Evolutionary conservation across 2,888 invertebrate species (phyloP), one percentile per base, ranked within the genome.

Genomic region (Drosophila ezoana): DNA sequence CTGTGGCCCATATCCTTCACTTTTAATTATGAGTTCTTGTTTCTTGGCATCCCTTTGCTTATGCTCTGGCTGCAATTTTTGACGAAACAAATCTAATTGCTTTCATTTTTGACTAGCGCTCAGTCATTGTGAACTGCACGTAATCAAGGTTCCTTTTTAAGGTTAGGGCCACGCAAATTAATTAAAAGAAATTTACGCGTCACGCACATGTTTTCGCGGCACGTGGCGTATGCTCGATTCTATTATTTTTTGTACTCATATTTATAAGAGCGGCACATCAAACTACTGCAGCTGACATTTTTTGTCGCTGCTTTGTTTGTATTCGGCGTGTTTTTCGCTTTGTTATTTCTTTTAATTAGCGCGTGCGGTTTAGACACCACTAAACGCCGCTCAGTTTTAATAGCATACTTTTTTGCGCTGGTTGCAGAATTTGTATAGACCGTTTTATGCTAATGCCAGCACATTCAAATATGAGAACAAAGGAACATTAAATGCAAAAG

Each of bases 181-280:
- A 87, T 85, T 81, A 81, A 85, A 74, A 63, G 85, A 73, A 79
- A 85, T 87, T 81, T 74, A 58, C 74, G 70, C 70, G 70, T 74
- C 70, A 71, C 70, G 82, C 79, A 81, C 74, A 71, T 63, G 69
- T 67, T 63, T 32, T 18, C 52, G 52, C 38, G 51, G 47, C 87
- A 72, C 68, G 72, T 70, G 76, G 70, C 72, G 65, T 69, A 74
- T 85, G 56, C 73, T 70, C 76, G 56, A 72, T 79, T 48, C 54
- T 57, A 48, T 69, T 66, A 62, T 62, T 38, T 16, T 57, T 16
- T 4, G 16, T 8, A 23, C 35, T 28, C 4, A 13, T 38, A n/a
- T 35, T 35, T 38, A 38, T 58, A 60, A 35, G 57, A 23, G 32
- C 28, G 10, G 9, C 35, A 14, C 53, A 40, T 72, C 72, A 65